Conservation (phyloP, 2,888 invertebrate species). For the Mimas tiliae region DNA sequence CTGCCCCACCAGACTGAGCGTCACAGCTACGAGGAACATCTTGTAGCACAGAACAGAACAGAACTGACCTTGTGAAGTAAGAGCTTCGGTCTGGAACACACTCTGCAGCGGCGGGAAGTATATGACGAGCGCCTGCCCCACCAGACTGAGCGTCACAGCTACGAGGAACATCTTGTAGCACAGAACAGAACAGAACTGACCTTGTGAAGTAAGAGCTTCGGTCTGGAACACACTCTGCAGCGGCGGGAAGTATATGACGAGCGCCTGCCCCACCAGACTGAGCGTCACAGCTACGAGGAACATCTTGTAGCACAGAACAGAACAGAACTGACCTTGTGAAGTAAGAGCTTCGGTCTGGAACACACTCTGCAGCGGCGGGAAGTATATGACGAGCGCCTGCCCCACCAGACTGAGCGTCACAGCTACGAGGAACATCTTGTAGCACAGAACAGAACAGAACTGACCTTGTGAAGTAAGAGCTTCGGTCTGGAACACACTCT, state of each 20-base stretch:
- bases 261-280: slow-evolving; percentile 97
- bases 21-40: too few species aligned
- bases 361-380: slow-evolving; percentile 96
- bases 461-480: slow-evolving; percentile 94
- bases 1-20: too few species aligned
- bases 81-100: slow-evolving; percentile 98
- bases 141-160: slow-evolving; percentile 95
- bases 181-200: slow-evolving; percentile 74
- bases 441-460: slow-evolving; percentile 51
- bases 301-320: slow-evolving; percentile 83
- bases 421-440: slow-evolving; percentile 94
- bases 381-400: slow-evolving; percentile 98
- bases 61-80: slow-evolving; percentile 82
- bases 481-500: slow-evolving; percentile 98
- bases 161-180: slow-evolving; percentile 92
- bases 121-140: slow-evolving; percentile 98
- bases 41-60: too few species aligned
- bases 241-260: slow-evolving; percentile 98
- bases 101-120: slow-evolving; percentile 98
- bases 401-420: slow-evolving; percentile 97
- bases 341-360: slow-evolving; percentile 99
- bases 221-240: slow-evolving; percentile 98
- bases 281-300: slow-evolving; percentile 97
- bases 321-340: slow-evolving; percentile 87
- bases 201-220: slow-evolving; percentile 95